Conservation (phyloP, 2,113 vertebrate species). For the Phrynocephalus versicolor region DNA sequence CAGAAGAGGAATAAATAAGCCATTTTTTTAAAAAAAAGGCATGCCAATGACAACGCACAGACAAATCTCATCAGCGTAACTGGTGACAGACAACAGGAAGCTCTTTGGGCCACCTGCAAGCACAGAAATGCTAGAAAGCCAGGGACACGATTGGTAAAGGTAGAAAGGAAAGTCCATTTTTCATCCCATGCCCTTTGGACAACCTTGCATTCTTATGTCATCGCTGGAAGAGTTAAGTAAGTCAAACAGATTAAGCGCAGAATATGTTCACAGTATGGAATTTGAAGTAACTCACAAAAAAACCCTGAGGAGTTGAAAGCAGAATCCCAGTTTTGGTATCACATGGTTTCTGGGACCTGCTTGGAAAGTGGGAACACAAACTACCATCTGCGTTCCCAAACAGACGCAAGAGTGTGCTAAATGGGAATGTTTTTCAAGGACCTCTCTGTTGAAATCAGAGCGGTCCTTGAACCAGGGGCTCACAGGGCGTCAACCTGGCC, state of each 20-base stretch:
- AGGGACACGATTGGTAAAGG: not conserved
- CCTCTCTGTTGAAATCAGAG: not conserved
- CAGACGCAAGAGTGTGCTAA: not conserved
- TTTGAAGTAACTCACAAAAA: constrained; percentile 8
- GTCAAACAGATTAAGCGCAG: constrained; percentile 29
- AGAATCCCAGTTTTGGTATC: not conserved
- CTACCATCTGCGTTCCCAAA: not conserved
- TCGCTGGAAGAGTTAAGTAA: constrained; percentile 42
- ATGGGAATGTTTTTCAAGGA: not conserved
- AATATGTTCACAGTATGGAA: constrained; percentile 5
- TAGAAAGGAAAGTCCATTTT: constrained; percentile 3
- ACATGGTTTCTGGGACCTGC: constrained; percentile 2
- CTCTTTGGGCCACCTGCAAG: too few relatives aligned
- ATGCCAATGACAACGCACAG: too few relatives aligned
- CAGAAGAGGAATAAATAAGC: not conserved
- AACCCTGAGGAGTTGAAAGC: constrained; percentile 1
- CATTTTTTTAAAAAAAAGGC: not conserved
- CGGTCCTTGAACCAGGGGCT: not conserved
- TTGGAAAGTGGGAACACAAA: not conserved
- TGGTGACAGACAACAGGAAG: not conserved
- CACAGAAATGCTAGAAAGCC: not conserved
- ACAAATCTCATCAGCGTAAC: not conserved
- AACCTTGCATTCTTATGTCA: constrained; percentile 40
- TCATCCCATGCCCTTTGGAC: constrained; percentile 4
- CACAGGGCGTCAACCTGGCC: not conserved